phyloP scores from a whole-genome alignment of 2,888 invertebrate species.

The Prostheceraeus crozeri region DNA sequence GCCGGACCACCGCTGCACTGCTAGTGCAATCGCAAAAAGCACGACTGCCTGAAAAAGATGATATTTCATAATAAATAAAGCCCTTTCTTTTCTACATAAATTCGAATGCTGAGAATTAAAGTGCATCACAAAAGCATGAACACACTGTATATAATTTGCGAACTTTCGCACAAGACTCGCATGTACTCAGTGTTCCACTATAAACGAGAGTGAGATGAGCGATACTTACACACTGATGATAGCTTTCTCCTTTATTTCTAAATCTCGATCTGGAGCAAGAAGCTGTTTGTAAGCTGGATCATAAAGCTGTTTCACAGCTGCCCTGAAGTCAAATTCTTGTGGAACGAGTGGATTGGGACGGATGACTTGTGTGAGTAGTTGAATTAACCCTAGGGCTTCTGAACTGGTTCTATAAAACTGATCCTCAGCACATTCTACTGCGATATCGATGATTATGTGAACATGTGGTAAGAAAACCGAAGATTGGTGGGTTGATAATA shows the following conservation, averaged over 20 bases:
- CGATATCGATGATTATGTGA: slow-evolving; percentile 53
- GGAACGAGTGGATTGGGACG: slow-evolving; percentile 55
- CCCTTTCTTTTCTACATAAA: too few relatives aligned
- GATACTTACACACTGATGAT: slow-evolving; percentile 73
- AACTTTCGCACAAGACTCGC: neutral
- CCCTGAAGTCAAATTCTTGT: too few relatives aligned
- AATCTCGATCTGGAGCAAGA: slow-evolving; percentile 90
- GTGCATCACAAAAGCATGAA: too few relatives aligned
- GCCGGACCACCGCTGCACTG: too few relatives aligned
- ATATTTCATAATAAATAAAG: too few relatives aligned
- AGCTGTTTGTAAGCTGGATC: slow-evolving; percentile 74
- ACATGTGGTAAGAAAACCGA: slow-evolving; percentile 54
- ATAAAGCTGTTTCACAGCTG: slow-evolving; percentile 60
- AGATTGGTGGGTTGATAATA: slow-evolving; percentile 71
- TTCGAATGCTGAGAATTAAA: too few relatives aligned
- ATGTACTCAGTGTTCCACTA: neutral
- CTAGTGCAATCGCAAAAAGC: too few relatives aligned
- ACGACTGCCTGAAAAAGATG: too few relatives aligned
- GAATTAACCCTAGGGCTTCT: slow-evolving; percentile 82
- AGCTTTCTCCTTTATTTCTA: slow-evolving; percentile 95
- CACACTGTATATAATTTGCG: too few relatives aligned
- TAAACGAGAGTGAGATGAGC: neutral
- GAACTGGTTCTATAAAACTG: slow-evolving; percentile 97
- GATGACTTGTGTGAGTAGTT: slow-evolving; percentile 86
- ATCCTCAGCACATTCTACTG: slow-evolving; percentile 67